A percentile compares a stretch with the other conserved stretches of the same genome.
Evolutionary conservation across 2,888 invertebrate species (phyloP).

Genomic region (Odontothrips loti): DNA sequence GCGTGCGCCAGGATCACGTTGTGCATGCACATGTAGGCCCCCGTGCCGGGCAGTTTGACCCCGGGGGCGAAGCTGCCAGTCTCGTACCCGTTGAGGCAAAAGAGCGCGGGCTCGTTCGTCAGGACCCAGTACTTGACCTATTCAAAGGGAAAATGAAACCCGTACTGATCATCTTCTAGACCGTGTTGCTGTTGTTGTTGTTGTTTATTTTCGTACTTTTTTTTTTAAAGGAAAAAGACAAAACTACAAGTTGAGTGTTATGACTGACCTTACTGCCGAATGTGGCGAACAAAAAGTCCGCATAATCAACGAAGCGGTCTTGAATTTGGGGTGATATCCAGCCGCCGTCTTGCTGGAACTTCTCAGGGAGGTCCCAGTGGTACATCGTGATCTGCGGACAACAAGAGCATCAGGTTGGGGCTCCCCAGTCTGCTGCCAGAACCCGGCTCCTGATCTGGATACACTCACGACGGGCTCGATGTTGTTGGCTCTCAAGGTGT

Average conservation of each 20-base stretch:
- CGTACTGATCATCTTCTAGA: not conserved
- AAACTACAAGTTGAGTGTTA: not conserved
- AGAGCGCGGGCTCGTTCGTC: slow-evolving; percentile 46
- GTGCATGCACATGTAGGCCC: slow-evolving; percentile 44
- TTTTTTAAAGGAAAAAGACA: not conserved
- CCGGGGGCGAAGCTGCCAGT: slow-evolving; percentile 36
- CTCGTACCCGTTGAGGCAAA: slow-evolving; percentile 35
- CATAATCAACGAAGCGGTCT: slow-evolving; percentile 56
- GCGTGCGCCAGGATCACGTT: slow-evolving; percentile 48
- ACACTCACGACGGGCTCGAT: not conserved
- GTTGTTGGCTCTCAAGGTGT: not conserved
- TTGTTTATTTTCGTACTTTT: not conserved
- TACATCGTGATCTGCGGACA: slow-evolving; percentile 53
- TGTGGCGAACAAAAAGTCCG: slow-evolving; percentile 56
- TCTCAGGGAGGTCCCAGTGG: slow-evolving; percentile 66
- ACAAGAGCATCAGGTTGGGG: not conserved
- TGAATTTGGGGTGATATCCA: slow-evolving; percentile 53
- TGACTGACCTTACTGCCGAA: slow-evolving; percentile 56
- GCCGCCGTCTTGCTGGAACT: slow-evolving; percentile 60
- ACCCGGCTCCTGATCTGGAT: not conserved
- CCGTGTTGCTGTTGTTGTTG: not conserved
- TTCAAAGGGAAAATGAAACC: not conserved
- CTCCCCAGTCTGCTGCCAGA: too few relatives aligned
- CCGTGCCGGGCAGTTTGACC: slow-evolving; percentile 36
- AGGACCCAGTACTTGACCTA: slow-evolving; percentile 46